Evolutionary conservation across 2,113 vertebrate species (phyloP).

Genomic region (Cinclus cinclus): DNA sequence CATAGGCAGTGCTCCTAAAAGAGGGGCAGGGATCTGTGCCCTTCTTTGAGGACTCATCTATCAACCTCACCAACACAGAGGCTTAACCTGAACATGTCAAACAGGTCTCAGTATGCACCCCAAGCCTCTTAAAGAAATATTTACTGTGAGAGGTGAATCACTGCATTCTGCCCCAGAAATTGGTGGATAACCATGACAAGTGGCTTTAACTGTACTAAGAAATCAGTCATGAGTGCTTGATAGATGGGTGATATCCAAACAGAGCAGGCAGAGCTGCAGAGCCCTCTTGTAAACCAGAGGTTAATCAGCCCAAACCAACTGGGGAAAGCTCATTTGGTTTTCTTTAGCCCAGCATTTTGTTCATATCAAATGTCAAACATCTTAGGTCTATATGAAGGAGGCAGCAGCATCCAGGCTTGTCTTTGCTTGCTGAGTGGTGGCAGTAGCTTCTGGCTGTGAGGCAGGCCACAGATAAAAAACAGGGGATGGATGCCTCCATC

Average conservation of each 20-base stretch:
- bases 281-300: background rate
- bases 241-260: background rate
- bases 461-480: background rate
- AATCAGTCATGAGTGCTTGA: background rate
- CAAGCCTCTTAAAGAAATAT: constrained; percentile 3
- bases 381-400: background rate
- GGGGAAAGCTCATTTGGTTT: background rate
- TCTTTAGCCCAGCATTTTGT: background rate
- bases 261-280: background rate
- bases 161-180: background rate
- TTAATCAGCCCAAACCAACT: background rate
- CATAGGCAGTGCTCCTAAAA: background rate
- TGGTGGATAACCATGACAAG: background rate
- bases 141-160: background rate
- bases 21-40: background rate
- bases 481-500: background rate
- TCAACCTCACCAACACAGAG: background rate
- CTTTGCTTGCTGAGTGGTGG: background rate
- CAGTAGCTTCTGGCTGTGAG: background rate
- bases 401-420: background rate
- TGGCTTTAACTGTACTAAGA: background rate
- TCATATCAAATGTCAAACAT: background rate
- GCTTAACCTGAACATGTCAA: background rate
- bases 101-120: background rate
- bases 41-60: constrained; percentile 2